Percentiles rank a stretch among this genome's conserved stretches.
phyloP scores from a whole-genome alignment of 1,140 invertebrate genomes.

The Apis mellifera region DNA sequence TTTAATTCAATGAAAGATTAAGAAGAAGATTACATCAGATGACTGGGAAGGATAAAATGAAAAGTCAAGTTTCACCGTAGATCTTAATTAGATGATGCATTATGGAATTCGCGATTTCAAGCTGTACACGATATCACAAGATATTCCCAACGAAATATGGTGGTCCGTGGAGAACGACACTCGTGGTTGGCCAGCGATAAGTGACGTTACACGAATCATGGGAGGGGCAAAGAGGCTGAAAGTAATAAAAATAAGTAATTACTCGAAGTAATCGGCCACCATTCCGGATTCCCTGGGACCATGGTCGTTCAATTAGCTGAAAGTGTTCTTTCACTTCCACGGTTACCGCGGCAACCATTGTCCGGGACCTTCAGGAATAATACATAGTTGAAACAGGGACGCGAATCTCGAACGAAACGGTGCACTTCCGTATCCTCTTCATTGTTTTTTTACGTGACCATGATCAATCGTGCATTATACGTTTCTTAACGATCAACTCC shows the following conservation, averaged over 20 bases:
- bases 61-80: neutral
- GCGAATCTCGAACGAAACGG: neutral
- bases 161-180: neutral
- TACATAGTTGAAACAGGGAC: neutral
- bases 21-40: neutral
- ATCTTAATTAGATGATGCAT: neutral
- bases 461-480: neutral
- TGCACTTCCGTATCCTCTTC: neutral
- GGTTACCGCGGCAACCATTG: slow-evolving; percentile 45
- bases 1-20: neutral
- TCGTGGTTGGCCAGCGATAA: slow-evolving; percentile 55
- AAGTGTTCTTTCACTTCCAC: slow-evolving; percentile 52
- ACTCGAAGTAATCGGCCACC: slow-evolving; percentile 48
- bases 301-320: slow-evolving; percentile 55
- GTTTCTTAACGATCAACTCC: too few relatives aligned
- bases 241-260: slow-evolving; percentile 62
- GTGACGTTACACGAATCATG: slow-evolving; percentile 36
- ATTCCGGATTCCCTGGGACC: slow-evolving; percentile 35
- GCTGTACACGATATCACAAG: neutral
- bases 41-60: too few relatives aligned
- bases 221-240: slow-evolving; percentile 49
- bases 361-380: slow-evolving; percentile 20
- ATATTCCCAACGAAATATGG: slow-evolving; percentile 40
- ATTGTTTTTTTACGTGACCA: neutral
- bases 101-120: neutral